These are phyloP conservation scores for Odocoileus virginianus DNA, from an alignment of 2,113 vertebrate species.

Conservation along the genomic window DNA sequence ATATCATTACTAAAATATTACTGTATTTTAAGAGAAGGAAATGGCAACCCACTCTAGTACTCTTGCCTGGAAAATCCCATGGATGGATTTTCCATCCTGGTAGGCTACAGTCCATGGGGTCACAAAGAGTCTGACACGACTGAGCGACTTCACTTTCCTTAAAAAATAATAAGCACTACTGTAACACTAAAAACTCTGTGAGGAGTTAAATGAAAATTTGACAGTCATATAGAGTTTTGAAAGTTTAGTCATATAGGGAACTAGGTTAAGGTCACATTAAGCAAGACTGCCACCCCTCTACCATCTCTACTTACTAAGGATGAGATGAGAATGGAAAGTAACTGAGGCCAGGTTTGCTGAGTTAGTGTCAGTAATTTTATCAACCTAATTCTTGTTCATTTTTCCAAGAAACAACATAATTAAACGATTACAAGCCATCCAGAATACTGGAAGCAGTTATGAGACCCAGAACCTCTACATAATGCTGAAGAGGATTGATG, in stretches of 20 bases:
- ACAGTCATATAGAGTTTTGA: neutral
- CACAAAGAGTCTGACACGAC: neutral
- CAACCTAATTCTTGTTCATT: conserved; percentile 20
- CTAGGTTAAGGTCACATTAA: neutral
- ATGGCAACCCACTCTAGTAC: neutral
- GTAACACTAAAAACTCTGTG: neutral
- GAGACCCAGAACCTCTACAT: conserved; percentile 50
- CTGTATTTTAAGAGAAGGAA: neutral
- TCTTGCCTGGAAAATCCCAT: neutral
- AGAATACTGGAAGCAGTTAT: conserved; percentile 65
- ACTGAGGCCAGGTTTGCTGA: neutral
- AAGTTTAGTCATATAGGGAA: neutral
- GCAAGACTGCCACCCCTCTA: neutral
- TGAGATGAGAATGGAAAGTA: neutral
- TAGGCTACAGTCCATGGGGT: neutral
- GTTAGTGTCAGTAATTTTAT: neutral
- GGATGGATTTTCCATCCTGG: neutral
- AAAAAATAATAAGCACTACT: neutral
- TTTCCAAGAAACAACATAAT: conserved; percentile 65
- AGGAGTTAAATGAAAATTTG: neutral
- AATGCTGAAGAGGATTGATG: conserved; percentile 67
- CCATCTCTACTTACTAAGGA: neutral
- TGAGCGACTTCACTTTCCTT: neutral
- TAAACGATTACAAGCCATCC: conserved; percentile 56
- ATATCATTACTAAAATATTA: neutral